These are phyloP conservation scores for Drosophila meridiana DNA, from an alignment of 2,888 invertebrate genomes.

Conservation along the genomic window DNA sequence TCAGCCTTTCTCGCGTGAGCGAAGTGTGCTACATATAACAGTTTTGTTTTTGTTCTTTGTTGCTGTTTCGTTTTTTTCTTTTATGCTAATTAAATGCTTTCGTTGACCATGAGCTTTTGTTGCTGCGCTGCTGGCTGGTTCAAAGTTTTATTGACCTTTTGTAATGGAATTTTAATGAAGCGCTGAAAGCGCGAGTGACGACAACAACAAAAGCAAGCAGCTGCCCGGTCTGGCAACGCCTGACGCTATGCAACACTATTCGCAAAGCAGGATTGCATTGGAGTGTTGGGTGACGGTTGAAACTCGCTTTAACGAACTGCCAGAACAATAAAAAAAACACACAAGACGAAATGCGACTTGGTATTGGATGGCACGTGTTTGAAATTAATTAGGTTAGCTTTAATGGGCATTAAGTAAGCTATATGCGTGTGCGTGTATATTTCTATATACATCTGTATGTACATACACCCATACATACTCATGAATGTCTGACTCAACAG, in stretches of 20 bases:
- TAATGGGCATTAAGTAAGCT: constrained; percentile 8
- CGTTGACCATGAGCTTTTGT: constrained; percentile 77
- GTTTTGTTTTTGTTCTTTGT: constrained; percentile 26
- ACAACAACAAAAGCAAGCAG: constrained; percentile 1
- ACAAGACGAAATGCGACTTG: background rate
- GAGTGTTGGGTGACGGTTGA: constrained; percentile 6
- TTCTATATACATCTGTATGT: background rate
- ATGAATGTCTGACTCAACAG: constrained; percentile 31
- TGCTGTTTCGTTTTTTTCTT: constrained; percentile 25
- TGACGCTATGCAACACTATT: constrained; percentile 27
- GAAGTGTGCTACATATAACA: constrained; percentile 34
- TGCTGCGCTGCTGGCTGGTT: constrained; percentile 43
- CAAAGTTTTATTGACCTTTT: constrained; percentile 76
- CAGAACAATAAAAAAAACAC: background rate
- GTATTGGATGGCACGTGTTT: constrained; percentile 47
- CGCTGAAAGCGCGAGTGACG: constrained; percentile 59
- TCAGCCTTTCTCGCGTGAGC: constrained; percentile 57
- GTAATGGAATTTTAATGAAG: constrained; percentile 61
- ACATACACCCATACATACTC: background rate
- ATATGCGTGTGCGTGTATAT: background rate
- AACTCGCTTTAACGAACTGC: background rate
- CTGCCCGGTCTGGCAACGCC: constrained; percentile 23
- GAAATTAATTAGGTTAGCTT: constrained; percentile 57
- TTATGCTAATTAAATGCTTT: constrained; percentile 80
- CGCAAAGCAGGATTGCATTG: constrained; percentile 14